These are phyloP conservation scores for Pantala flavescens DNA, from an alignment of 1,140 invertebrate genomes.

Conservation along the genomic window DNA sequence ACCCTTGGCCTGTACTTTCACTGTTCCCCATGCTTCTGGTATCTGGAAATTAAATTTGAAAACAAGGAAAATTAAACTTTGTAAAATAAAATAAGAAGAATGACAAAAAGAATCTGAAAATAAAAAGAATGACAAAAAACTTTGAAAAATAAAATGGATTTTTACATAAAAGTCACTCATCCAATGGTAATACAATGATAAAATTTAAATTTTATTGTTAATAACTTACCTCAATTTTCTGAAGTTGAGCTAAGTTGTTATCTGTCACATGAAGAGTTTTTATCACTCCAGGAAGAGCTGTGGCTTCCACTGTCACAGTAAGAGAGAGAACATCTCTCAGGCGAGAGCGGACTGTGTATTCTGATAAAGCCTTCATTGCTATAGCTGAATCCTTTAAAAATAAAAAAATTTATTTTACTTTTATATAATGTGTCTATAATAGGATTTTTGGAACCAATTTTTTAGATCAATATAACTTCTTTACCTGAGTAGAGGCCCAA, in stretches of 20 bases:
- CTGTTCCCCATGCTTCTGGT: constrained; percentile 83
- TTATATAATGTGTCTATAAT: not conserved
- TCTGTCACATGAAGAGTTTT: constrained; percentile 58
- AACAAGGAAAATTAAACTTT: not conserved
- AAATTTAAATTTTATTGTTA: not conserved
- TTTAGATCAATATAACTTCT: not conserved
- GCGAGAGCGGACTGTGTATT: constrained; percentile 75
- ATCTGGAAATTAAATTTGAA: constrained; percentile 43
- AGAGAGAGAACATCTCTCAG: constrained; percentile 80
- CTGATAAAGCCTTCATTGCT: constrained; percentile 78
- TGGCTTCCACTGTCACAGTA: constrained; percentile 70
- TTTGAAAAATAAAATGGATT: not conserved
- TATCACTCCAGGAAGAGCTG: constrained; percentile 57
- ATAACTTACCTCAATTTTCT: constrained; percentile 55
- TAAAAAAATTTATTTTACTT: constrained; percentile 13
- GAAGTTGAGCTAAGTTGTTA: constrained; percentile 62
- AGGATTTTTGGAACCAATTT: not conserved
- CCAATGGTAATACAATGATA: not conserved
- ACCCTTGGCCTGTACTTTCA: constrained; percentile 80
- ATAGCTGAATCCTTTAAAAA: constrained; percentile 65
- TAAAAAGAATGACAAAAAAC: not conserved
- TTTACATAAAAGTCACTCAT: not conserved
- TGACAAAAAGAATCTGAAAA: constrained; percentile 17
- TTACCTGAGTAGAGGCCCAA: constrained; percentile 84
- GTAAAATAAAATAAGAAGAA: constrained; percentile 17